phyloP scores from a whole-genome alignment of 2,113 vertebrate genomes.

The Atrichornis clamosus region DNA sequence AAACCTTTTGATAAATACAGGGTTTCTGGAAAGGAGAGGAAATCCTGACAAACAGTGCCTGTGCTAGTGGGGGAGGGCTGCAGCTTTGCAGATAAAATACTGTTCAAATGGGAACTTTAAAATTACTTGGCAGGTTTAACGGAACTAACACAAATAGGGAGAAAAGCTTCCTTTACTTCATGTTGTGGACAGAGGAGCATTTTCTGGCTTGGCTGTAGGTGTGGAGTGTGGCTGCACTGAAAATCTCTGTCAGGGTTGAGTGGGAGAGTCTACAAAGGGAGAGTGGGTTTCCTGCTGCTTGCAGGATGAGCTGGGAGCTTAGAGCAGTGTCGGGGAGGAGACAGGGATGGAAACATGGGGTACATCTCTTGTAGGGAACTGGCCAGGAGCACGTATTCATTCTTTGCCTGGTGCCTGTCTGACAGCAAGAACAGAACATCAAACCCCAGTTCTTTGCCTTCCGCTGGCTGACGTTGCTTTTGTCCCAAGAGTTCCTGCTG shows the following conservation, averaged over 20 bases:
- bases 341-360: background rate
- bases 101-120: background rate
- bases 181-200: background rate
- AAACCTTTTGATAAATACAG: background rate
- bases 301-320: background rate
- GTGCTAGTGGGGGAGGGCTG: background rate
- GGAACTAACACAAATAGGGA: background rate
- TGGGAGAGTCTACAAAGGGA: background rate
- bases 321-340: background rate
- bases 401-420: conserved; percentile 36
- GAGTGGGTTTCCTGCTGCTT: background rate
- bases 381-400: background rate
- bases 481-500: conserved; percentile 96
- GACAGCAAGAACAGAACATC: conserved; percentile 97
- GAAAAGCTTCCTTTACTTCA: background rate
- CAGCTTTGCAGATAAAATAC: background rate
- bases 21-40: conserved; percentile 21
- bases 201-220: background rate
- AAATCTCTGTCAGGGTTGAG: background rate
- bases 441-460: conserved; percentile 98
- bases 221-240: background rate
- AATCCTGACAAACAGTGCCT: conserved; percentile 34
- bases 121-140: background rate
- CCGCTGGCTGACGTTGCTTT: conserved; percentile 93
- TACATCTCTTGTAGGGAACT: background rate